Evolutionary conservation across 23 tunicate species (phyloP).

Genomic region (Trididemnum nubilum): DNA sequence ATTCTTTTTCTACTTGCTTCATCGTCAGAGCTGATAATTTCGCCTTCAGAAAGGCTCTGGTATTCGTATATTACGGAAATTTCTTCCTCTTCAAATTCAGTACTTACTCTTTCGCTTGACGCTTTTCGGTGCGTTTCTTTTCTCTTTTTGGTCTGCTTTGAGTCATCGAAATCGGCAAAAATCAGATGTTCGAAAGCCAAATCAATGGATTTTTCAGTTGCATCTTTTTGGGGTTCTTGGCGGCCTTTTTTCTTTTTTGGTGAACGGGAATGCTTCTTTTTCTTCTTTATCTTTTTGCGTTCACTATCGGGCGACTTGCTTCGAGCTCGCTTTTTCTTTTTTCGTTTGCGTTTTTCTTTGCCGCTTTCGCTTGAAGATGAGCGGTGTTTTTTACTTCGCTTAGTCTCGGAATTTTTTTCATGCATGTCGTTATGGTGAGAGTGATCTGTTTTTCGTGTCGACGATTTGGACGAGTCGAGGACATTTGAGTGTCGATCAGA

Average conservation of each 20-base stretch:
- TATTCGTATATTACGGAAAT: conserved; percentile 11
- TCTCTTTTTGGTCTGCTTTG: background rate
- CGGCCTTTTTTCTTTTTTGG: conserved; percentile 12
- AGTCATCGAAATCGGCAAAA: conserved; percentile 21
- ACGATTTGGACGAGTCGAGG: too few species aligned
- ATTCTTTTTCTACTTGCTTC: background rate
- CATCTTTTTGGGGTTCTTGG: background rate
- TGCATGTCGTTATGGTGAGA: too few species aligned
- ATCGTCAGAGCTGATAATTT: background rate
- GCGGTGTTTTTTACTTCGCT: background rate
- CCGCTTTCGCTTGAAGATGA: background rate
- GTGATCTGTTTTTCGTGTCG: too few species aligned
- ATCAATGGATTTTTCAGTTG: background rate
- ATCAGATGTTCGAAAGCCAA: conserved; percentile 13
- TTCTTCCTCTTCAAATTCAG: background rate
- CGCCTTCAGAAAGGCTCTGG: conserved; percentile 12
- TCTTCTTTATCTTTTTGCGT: conserved; percentile 8
- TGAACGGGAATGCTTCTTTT: conserved; percentile 27
- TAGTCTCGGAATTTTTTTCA: background rate
- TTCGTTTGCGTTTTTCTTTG: background rate
- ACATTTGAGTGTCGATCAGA: too few species aligned
- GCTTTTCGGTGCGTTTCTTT: background rate
- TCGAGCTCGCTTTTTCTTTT: conserved; percentile 10
- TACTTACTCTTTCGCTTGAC: background rate
- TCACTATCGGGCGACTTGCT: background rate